Evolutionary conservation across 2,888 invertebrate genomes (phyloP).

Genomic region (Calliopum simillimum): DNA sequence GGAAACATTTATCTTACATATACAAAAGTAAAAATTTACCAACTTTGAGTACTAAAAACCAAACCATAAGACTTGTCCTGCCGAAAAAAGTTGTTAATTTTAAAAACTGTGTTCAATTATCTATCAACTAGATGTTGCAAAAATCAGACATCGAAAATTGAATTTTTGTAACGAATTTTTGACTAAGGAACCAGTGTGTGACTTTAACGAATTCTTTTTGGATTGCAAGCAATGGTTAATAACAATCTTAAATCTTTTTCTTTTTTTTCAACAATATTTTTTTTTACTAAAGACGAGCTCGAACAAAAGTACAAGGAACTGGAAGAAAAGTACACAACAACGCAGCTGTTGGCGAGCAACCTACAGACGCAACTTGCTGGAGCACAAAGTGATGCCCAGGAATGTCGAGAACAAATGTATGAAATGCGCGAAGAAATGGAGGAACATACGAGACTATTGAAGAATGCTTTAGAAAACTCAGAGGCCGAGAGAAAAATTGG

Average conservation of each 20-base stretch:
- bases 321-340: slow-evolving; percentile 68
- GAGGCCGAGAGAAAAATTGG: slow-evolving; percentile 71
- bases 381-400: slow-evolving; percentile 61
- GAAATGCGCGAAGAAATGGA: slow-evolving; percentile 69
- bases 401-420: slow-evolving; percentile 64
- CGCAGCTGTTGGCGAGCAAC: slow-evolving; percentile 66
- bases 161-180: too few species aligned
- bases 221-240: too few species aligned
- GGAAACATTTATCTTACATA: too few species aligned
- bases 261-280: not conserved
- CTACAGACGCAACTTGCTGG: slow-evolving; percentile 63
- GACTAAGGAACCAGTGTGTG: too few species aligned
- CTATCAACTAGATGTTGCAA: too few species aligned
- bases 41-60: too few species aligned
- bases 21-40: too few species aligned
- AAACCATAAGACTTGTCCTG: too few species aligned
- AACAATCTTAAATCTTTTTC: too few species aligned
- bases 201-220: not conserved
- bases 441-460: slow-evolving; percentile 70
- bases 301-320: slow-evolving; percentile 68
- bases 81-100: too few species aligned
- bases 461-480: slow-evolving; percentile 71
- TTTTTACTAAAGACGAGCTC: slow-evolving; percentile 62
- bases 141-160: too few species aligned
- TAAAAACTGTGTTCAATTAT: too few species aligned